Evolutionary conservation across 1,140 invertebrate species (phyloP).

Genomic region (Hycleus cichorii): DNA sequence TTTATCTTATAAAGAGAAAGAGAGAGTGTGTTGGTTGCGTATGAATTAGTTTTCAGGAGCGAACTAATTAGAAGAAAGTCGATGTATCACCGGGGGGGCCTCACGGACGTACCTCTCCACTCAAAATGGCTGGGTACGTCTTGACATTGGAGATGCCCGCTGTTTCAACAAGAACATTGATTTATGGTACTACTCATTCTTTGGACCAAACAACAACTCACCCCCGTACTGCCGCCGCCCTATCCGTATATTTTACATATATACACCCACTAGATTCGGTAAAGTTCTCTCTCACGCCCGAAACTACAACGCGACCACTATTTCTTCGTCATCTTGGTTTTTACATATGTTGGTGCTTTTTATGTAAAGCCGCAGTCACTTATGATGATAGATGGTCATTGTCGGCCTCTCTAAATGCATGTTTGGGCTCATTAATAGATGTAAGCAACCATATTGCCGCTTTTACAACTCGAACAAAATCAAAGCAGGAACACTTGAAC

Average conservation of each 20-base stretch:
- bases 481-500: background rate
- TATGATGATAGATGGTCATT: constrained; percentile 22
- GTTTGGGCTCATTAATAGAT: constrained; percentile 27
- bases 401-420: constrained; percentile 23
- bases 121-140: constrained; percentile 25
- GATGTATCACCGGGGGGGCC: constrained; percentile 15
- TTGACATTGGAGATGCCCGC: constrained; percentile 25
- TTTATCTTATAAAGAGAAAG: constrained; percentile 23
- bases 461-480: background rate
- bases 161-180: constrained; percentile 25
- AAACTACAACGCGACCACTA: background rate
- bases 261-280: constrained; percentile 26
- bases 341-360: constrained; percentile 25
- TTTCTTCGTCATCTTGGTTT: constrained; percentile 1
- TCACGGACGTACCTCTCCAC: background rate
- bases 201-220: background rate
- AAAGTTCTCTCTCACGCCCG: constrained; percentile 20
- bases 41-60: constrained; percentile 37
- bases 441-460: background rate
- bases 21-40: constrained; percentile 19
- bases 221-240: background rate
- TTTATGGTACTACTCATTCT: constrained; percentile 21
- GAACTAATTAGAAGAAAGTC: constrained; percentile 28
- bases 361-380: constrained; percentile 23
- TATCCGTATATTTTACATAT: constrained; percentile 17